phyloP scores from a whole-genome alignment of 2,888 invertebrate genomes.

The Cybosia mesomella region DNA sequence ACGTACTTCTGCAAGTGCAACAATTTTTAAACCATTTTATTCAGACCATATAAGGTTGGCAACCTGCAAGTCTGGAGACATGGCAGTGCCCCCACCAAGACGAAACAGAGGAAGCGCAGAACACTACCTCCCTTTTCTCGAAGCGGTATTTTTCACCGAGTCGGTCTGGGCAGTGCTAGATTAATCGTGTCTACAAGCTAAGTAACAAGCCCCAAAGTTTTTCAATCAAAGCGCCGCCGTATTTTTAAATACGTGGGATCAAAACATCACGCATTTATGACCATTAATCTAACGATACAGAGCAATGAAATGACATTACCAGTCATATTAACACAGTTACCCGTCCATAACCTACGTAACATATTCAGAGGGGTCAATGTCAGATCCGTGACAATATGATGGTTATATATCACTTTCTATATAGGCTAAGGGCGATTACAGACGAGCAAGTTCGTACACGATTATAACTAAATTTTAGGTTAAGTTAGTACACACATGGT shows the following conservation, averaged over 20 bases:
- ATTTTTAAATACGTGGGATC: neutral
- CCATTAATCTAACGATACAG: slow-evolving; percentile 13
- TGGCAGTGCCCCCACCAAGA: no score
- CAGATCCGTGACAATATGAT: slow-evolving; percentile 19
- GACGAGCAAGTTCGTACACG: slow-evolving; percentile 5
- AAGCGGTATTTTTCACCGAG: no score
- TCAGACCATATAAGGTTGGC: no score
- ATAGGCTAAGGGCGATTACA: slow-evolving; percentile 22
- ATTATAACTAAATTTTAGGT: neutral
- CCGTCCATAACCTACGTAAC: slow-evolving; percentile 44
- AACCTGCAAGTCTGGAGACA: no score
- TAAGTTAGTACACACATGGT: neutral
- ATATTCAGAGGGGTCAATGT: slow-evolving; percentile 39
- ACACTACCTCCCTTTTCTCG: no score
- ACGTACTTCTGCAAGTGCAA: no score
- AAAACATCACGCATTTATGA: slow-evolving; percentile 1
- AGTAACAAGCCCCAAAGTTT: neutral
- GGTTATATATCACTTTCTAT: slow-evolving; percentile 25
- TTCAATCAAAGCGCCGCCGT: neutral
- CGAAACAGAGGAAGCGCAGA: no score
- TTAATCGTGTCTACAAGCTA: no score
- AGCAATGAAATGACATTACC: slow-evolving; percentile 14
- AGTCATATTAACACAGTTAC: slow-evolving; percentile 25
- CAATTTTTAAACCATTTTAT: no score
- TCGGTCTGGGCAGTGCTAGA: no score